phyloP scores from a whole-genome alignment of 2,888 invertebrate genomes.

The Thymelicus lineola region DNA sequence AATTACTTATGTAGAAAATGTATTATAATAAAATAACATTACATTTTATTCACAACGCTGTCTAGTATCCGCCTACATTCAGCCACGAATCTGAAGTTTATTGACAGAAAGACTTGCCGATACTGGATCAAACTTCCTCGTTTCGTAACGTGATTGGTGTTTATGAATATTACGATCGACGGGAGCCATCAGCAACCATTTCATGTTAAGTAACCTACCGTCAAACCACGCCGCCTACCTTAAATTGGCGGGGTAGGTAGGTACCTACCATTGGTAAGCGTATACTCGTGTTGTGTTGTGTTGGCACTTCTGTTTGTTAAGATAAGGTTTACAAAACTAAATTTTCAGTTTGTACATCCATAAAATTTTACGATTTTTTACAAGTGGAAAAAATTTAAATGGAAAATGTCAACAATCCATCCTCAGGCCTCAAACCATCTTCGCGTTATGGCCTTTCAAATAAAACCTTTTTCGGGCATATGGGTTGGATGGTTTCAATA shows the following conservation, averaged over 20 bases:
- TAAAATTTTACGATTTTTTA: too few relatives aligned
- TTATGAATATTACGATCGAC: conserved; percentile 23
- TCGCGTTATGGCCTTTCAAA: too few relatives aligned
- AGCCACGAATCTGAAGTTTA: conserved; percentile 10
- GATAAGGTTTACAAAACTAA: too few relatives aligned
- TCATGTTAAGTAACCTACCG: conserved; percentile 21
- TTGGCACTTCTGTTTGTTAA: too few relatives aligned
- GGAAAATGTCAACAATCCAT: too few relatives aligned
- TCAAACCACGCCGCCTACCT: conserved; percentile 11
- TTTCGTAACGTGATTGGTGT: conserved; percentile 23
- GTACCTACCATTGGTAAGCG: too few relatives aligned
- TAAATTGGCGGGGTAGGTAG: conserved; percentile 19
- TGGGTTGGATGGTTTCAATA: too few relatives aligned
- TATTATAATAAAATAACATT: background rate
- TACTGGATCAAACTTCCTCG: conserved; percentile 7
- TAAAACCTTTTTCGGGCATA: too few relatives aligned
- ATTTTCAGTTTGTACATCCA: too few relatives aligned
- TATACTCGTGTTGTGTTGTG: too few relatives aligned
- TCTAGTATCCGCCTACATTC: conserved; percentile 9
- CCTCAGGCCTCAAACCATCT: too few relatives aligned
- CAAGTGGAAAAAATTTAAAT: too few relatives aligned
- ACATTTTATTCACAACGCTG: conserved; percentile 4
- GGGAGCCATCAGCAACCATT: conserved; percentile 29
- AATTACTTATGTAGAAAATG: background rate
- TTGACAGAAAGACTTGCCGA: conserved; percentile 28